These are phyloP conservation scores for Drosophila virilis DNA, from an alignment of 1,140 invertebrate genomes.

Conservation along the genomic window DNA sequence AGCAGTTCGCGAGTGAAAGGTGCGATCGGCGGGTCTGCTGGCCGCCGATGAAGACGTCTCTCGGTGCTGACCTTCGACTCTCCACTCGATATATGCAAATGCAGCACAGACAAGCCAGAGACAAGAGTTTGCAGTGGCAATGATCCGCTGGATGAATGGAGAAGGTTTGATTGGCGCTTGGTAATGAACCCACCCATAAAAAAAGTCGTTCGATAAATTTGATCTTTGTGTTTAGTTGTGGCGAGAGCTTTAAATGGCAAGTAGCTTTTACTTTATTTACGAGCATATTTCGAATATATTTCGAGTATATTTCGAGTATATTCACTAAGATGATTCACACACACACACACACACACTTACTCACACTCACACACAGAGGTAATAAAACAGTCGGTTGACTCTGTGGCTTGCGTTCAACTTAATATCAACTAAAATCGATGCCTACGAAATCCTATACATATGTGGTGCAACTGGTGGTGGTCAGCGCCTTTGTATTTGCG, in stretches of 20 bases:
- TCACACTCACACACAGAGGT: constrained; percentile 6
- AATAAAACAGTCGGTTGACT: constrained; percentile 23
- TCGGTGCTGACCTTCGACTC: constrained; percentile 54
- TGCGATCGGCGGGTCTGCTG: constrained; percentile 34
- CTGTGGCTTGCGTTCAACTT: not conserved
- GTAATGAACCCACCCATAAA: constrained; percentile 33
- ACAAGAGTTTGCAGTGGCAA: constrained; percentile 13
- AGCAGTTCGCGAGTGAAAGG: constrained; percentile 61
- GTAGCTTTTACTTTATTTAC: constrained; percentile 55
- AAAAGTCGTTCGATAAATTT: constrained; percentile 14
- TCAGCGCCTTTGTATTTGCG: constrained; percentile 70
- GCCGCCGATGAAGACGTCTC: constrained; percentile 54
- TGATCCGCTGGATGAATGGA: constrained; percentile 24
- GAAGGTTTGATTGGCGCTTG: constrained; percentile 1
- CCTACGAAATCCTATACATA: constrained; percentile 34
- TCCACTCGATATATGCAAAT: constrained; percentile 62
- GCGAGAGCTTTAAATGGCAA: constrained; percentile 27
- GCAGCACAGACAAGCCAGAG: constrained; percentile 22
- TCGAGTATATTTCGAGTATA: constrained; percentile 14
- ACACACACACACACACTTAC: constrained; percentile 1
- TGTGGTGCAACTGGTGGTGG: not conserved
- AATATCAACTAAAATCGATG: constrained; percentile 13
- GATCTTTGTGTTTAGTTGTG: not conserved
- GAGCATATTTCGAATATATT: constrained; percentile 29
- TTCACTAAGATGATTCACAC: constrained; percentile 12